Percentiles rank a stretch among this genome's conserved stretches.
Conservation (phyloP, 2,113 vertebrate genomes). For the Dasyornis broadbenti region DNA sequence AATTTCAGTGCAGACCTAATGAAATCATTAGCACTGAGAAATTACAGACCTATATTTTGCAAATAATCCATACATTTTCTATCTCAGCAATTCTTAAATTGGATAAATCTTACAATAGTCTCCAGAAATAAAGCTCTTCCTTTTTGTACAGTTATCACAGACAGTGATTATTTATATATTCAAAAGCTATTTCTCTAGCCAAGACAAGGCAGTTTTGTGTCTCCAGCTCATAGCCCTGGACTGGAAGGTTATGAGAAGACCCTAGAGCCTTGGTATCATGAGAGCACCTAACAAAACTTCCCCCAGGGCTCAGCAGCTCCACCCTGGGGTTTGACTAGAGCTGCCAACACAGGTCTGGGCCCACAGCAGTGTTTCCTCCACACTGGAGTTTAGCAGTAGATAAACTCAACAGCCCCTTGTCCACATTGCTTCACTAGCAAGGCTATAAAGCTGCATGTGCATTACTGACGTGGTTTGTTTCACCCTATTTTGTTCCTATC, state of each 20-base stretch:
- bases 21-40: neutral
- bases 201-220: neutral
- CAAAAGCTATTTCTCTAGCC: neutral
- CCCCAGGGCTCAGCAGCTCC: neutral
- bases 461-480: fast-evolving
- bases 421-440: neutral
- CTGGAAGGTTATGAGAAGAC: neutral
- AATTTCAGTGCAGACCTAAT: neutral
- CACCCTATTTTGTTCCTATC: neutral
- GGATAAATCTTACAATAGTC: neutral
- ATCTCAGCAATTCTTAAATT: neutral
- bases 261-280: neutral
- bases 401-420: neutral
- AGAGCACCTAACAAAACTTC: neutral
- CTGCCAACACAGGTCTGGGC: neutral
- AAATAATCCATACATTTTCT: neutral
- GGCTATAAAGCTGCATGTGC: neutral
- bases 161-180: neutral
- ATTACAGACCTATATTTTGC: neutral
- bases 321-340: neutral
- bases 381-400: neutral
- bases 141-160: neutral
- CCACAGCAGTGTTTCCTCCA: neutral
- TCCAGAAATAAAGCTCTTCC: neutral
- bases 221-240: neutral